Percentiles rank a stretch among this genome's conserved stretches.
These are phyloP conservation scores for Nasonia oneida DNA, from an alignment of 2,888 invertebrate species.

Conservation along the genomic window DNA sequence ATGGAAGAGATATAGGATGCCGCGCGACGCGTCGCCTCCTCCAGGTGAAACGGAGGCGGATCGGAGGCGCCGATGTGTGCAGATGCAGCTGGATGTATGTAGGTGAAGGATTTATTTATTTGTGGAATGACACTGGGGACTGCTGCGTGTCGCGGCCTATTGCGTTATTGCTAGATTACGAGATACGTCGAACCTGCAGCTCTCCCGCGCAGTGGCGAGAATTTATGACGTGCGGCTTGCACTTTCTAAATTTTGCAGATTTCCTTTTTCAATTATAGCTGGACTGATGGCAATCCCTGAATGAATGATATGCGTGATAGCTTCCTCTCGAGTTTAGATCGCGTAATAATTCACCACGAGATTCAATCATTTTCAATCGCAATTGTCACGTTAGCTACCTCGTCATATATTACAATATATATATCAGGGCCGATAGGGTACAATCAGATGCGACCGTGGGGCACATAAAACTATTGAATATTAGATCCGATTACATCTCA, in stretches of 20 bases:
- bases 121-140: background rate
- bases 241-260: background rate
- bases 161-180: background rate
- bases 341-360: background rate
- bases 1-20: constrained; percentile 48
- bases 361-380: constrained; percentile 32
- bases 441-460: constrained; percentile 21
- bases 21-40: constrained; percentile 35
- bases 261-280: background rate
- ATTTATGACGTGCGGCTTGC: background rate
- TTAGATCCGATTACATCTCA: constrained; percentile 2
- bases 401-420: background rate
- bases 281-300: background rate
- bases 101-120: constrained; percentile 50
- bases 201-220: background rate
- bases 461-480: constrained; percentile 21
- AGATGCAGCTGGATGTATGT: constrained; percentile 22
- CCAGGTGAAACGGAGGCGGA: background rate
- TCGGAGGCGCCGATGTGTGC: background rate
- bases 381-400: background rate
- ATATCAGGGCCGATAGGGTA: background rate
- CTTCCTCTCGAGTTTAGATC: background rate
- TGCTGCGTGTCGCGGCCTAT: background rate
- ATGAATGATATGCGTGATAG: background rate
- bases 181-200: background rate